phyloP scores from a whole-genome alignment of 2,797 vertebrate species.

The Tinamus major region DNA sequence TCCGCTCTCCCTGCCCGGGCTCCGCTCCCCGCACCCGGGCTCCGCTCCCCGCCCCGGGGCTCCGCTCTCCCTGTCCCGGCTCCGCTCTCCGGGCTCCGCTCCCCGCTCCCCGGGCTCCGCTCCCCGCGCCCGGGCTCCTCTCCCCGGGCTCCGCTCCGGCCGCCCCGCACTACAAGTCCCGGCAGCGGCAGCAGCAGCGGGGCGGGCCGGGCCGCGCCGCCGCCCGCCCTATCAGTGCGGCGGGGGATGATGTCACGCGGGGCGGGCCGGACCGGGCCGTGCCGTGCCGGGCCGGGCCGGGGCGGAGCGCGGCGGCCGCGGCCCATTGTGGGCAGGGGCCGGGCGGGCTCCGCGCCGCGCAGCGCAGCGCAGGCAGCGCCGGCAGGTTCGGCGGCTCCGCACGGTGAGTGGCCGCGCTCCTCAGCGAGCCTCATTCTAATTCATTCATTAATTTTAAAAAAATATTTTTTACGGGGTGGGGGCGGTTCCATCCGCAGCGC shows the following conservation, averaged over 20 bases:
- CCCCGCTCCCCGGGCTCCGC: no score
- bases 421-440: neutral
- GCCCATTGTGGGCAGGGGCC: constrained; percentile 75
- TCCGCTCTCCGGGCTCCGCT: no score
- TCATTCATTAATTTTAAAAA: no score
- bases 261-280: constrained; percentile 43
- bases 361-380: neutral
- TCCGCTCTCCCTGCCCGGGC: no score
- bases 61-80: no score
- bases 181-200: neutral
- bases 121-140: no score
- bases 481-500: no score
- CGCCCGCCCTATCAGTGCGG: constrained; percentile 57
- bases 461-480: no score
- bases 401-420: neutral
- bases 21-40: no score
- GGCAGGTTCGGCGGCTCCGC: neutral
- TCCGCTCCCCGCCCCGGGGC: no score
- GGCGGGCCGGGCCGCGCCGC: constrained; percentile 34
- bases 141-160: no score
- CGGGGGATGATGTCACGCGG: constrained; percentile 83
- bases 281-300: neutral
- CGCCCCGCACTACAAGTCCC: constrained; percentile 28
- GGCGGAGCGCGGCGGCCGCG: neutral
- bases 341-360: constrained; percentile 27